These are phyloP conservation scores for Drosophila sp. DNA, from an alignment of 1,140 invertebrate genomes.

Conservation along the genomic window DNA sequence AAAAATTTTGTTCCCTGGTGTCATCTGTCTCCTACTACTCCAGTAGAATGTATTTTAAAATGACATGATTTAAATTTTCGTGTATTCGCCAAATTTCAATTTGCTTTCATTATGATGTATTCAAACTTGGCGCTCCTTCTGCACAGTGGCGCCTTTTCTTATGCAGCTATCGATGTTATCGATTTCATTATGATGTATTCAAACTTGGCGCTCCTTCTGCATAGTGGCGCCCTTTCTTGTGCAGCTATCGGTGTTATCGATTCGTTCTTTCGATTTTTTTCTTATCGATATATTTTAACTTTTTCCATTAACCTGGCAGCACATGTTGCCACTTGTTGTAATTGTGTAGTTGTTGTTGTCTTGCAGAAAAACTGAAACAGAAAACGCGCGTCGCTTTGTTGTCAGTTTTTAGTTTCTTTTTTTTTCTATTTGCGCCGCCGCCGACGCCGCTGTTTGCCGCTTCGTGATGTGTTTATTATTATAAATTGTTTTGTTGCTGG, in stretches of 20 bases:
- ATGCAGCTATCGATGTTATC: not conserved
- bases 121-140: not conserved
- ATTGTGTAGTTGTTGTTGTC: conserved; percentile 55
- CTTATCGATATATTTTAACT: not conserved
- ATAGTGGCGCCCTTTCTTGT: not conserved
- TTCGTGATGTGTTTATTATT: conserved; percentile 11
- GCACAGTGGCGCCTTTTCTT: not conserved
- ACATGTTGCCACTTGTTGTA: conserved; percentile 26
- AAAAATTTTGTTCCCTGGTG: no score
- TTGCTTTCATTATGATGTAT: not conserved
- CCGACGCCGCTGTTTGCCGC: conserved; percentile 8
- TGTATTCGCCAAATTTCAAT: no score
- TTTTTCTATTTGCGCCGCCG: conserved; percentile 28
- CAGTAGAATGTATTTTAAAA: no score
- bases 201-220: not conserved
- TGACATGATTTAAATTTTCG: no score
- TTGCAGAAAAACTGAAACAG: conserved; percentile 47
- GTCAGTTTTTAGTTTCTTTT: conserved; percentile 49
- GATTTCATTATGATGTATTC: not conserved
- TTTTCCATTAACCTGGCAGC: conserved; percentile 11
- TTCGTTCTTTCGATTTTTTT: conserved; percentile 1
- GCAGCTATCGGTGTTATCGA: not conserved
- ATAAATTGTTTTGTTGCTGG: conserved; percentile 31
- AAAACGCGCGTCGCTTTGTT: conserved; percentile 74
- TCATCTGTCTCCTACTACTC: no score